Evolutionary conservation across 2,797 vertebrate species (phyloP).

Genomic region (Enteromius thamalakanensis): DNA sequence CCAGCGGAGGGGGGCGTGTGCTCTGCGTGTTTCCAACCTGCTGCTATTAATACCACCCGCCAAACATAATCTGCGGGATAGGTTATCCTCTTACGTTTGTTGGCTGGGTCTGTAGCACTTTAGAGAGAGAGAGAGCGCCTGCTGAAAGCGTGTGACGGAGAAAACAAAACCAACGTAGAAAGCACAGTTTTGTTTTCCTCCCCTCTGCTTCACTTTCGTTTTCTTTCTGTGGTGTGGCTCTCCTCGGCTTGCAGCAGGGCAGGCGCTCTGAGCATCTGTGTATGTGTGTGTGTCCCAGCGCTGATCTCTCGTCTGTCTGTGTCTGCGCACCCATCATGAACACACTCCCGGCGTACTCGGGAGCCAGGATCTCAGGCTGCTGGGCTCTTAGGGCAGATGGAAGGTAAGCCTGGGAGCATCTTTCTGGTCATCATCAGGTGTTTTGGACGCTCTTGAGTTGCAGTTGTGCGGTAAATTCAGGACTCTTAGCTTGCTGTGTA

Average conservation of each 20-base stretch:
- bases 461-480: neutral
- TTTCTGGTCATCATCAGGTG: neutral
- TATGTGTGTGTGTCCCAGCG: conserved; percentile 47
- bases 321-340: conserved; percentile 76
- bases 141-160: conserved; percentile 58
- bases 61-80: conserved; percentile 83
- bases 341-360: conserved; percentile 81
- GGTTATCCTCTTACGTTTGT: conserved; percentile 87
- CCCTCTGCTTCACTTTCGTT: conserved; percentile 28
- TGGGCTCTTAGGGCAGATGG: conserved; percentile 85
- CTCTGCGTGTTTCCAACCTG: conserved; percentile 70
- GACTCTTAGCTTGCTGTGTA: neutral
- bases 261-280: conserved; percentile 53
- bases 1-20: conserved; percentile 54
- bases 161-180: conserved; percentile 71
- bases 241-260: conserved; percentile 55
- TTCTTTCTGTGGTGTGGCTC: conserved; percentile 22
- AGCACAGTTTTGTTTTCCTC: conserved; percentile 71
- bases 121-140: conserved; percentile 62
- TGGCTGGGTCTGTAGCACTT: conserved; percentile 61
- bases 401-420: conserved; percentile 81
- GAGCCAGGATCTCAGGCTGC: conserved; percentile 91
- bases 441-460: neutral
- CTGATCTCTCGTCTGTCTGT: conserved; percentile 49
- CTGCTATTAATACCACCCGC: conserved; percentile 93